Evolutionary conservation across 2,797 vertebrate species (phyloP), one percentile per base, ranked within the genome.

Genomic region (Aplochiton taeniatus): DNA sequence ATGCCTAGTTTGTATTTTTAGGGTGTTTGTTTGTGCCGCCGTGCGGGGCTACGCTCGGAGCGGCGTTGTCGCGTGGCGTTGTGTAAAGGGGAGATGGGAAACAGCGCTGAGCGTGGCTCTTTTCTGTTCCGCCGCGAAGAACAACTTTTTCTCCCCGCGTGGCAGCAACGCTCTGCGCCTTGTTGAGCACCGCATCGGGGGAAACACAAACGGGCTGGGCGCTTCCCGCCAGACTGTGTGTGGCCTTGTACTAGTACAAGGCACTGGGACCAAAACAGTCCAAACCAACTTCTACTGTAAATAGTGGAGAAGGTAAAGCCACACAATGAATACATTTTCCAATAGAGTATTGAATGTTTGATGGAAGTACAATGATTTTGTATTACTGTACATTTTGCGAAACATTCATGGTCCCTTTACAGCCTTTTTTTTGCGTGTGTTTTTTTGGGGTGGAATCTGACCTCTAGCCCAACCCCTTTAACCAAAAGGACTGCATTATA

Each of bases 1-100:
- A 93, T 89, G 90, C 89, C 84, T 90, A 87, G 89, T 90, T 92
- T 90, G 90, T 92, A 93, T 92, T 93, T 92, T 93, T 92, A 92
- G 90, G 91, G 89, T 91, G 91, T 92, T 88, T 90, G 89, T 90
- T 90, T 90, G 88, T 87, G 89, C 82, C 68, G 77, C 83, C 81
- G 83, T 79, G 81, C 80, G 69, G 76, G 76, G 82, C 88, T 91
- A 84, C 87, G 90, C 90, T 92, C 90, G 58, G 44, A 78, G 66
- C 70, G 58, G 49, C 8, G 43, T 16, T 20, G 71, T 70, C 14
- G 54, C 14, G 20, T 52, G 9, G 43, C 68, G 43, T 57, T 72
- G 74, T 83, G 86, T 86, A 85, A 80, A 85, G 83, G 83, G 83
- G 83, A 79, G 77, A 72, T 20, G 20, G 82, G 83, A 90, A 31